phyloP scores from a whole-genome alignment of 2,113 vertebrate species.

The Coturnix japonica region DNA sequence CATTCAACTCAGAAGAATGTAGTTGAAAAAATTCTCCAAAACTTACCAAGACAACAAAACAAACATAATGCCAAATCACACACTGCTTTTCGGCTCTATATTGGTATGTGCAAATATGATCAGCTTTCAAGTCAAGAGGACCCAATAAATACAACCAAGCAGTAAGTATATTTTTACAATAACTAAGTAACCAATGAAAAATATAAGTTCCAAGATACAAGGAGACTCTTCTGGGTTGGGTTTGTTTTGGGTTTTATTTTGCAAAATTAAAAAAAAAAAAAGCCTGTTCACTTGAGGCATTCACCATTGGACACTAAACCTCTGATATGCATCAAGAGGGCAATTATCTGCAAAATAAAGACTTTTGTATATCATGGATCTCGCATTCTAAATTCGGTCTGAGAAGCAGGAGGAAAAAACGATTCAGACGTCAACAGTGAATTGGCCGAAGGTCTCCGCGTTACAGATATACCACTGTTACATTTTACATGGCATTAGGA shows the following conservation, averaged over 20 bases:
- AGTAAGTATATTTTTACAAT: background rate
- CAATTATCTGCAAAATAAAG: slow-evolving; percentile 71
- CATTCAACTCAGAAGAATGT: background rate
- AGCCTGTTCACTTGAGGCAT: background rate
- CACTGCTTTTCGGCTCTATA: background rate
- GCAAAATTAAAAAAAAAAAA: background rate
- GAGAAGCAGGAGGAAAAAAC: slow-evolving; percentile 58
- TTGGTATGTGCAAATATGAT: background rate
- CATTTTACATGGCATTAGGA: slow-evolving; percentile 62
- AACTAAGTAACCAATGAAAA: slow-evolving; percentile 13
- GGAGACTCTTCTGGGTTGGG: background rate
- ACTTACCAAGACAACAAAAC: background rate
- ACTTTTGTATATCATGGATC: slow-evolving; percentile 62
- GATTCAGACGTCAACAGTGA: slow-evolving; percentile 51
- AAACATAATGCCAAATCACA: background rate
- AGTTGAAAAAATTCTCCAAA: background rate
- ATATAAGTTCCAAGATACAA: slow-evolving; percentile 6
- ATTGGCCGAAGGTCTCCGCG: slow-evolving; percentile 45
- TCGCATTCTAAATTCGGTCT: slow-evolving; percentile 64
- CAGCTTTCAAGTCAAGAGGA: background rate
- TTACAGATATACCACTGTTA: slow-evolving; percentile 72
- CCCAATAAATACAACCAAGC: background rate
- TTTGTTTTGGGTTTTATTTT: background rate
- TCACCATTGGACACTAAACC: slow-evolving; percentile 55
- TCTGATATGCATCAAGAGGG: slow-evolving; percentile 60